Evolutionary conservation across 2,888 invertebrate genomes (phyloP), one percentile per base, ranked within the genome.

Genomic region (Selenia dentaria): DNA sequence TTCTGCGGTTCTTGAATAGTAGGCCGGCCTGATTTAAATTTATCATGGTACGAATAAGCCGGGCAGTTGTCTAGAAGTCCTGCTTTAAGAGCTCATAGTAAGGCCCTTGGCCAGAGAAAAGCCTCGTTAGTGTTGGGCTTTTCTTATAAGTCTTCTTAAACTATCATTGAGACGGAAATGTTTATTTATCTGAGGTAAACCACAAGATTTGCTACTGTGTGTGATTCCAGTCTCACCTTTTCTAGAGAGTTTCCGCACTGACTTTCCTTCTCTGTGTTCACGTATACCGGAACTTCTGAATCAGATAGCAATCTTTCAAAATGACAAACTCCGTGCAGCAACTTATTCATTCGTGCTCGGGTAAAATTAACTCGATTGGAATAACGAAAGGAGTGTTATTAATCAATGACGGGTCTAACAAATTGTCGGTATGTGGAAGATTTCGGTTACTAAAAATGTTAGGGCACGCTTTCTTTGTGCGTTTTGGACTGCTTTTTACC

Each of bases 341-440:
- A 70, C 64, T 77, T 82, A 81, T 83, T 83, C 79, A 81, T 78
- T 65, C 62, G 22, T 36, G 31, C 35, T 62, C 62, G 62, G 39
- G 67, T 80, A 78, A 83, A 85, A 83, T 86, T 79, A 85, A 79
- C 78, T 83, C 70, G 67, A 80, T 83, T 70, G 74, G 71, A 74
- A 80, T 83, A 82, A 83, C 76, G 73, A 74, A 80, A 80, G 74
- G 71, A 72, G 69, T 55, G 55, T 59, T 70, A 87, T 88, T 83
- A 83, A 85, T 86, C 79, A 83, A 75, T 70, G 75, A 64, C 70
- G 60, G 65, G 68, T 67, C 69, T 74, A 80, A 86, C 83, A 83
- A 81, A 83, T 83, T 74, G 80, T 74, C 61, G 70, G 74, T 73
- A 65, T 78, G 68, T 67, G 69, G 59, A 68, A 62, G 63, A 71